Base-by-base conservation (phyloP, 2,113 vertebrate species). In the Bungarus multicinctus region DNA sequence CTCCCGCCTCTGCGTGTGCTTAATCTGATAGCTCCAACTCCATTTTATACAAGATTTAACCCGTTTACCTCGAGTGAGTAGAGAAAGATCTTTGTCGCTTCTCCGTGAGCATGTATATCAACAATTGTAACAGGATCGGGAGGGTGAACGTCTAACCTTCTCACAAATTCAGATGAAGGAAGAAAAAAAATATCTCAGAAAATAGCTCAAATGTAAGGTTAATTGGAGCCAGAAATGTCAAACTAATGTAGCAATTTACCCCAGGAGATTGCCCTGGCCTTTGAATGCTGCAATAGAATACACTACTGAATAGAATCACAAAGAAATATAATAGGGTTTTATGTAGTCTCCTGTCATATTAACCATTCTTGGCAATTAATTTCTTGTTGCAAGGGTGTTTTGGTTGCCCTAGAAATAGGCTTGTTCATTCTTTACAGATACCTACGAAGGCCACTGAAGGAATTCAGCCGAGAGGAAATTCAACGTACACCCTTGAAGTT, bases 171-270 rank as follows among this genome's bases (percentile, higher is more conserved):
- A 87, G 92, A 64, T 34, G 53, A 88, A 45, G 50, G 43, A 27
- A 18, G 6, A 43, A 97, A 97, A 97, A 94, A 94, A 0, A 94
- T 93, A 94, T 94, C 97, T 97, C 9, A 0, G 97, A 98, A 98
- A 97, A 98, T 97, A 98, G 97, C 97, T 97, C 97, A 97, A 97
- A 98, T 98, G 97, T 98, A 98, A 98, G 98, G 98, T 98, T 98
- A 98, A 98, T 98, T 98, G 98, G 97, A 98, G 98, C 96, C 98
- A 98, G 97, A 98, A 98, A 98, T 98, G 98, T 98, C 98, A 98
- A 98, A 98, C 98, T 97, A 98, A 98, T 98, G 98, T 97, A 98
- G 97, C 97, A 98, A 98, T 98, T 98, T 98, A 98, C 97, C 92
- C 97, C 94, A 97, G 97, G 97, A 98, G 98, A 98, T 98, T 97